Percentiles rank a stretch among this genome's conserved stretches.
These are phyloP conservation scores for Parapristionchus giblindavisi DNA, from an alignment of 2,888 invertebrate species.

Conservation along the genomic window DNA sequence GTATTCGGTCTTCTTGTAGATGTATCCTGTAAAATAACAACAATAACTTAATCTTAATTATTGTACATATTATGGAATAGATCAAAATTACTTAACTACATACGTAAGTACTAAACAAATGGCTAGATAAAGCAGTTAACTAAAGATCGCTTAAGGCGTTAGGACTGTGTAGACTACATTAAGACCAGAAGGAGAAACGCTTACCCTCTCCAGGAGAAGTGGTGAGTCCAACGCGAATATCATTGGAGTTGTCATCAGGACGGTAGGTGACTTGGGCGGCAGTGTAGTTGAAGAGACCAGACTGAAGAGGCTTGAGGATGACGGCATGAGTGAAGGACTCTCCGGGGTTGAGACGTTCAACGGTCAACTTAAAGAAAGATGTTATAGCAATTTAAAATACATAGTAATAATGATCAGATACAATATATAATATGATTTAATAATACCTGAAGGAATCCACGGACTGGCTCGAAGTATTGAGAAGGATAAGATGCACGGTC, in stretches of 20 bases:
- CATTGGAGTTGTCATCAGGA: conserved; percentile 78
- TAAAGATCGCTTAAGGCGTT: too few species aligned
- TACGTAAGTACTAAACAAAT: too few species aligned
- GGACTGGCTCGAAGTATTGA: conserved; percentile 87
- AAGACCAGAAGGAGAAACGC: conserved; percentile 73
- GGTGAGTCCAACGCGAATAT: conserved; percentile 74
- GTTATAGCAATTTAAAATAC: not conserved
- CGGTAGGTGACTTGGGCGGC: conserved; percentile 86
- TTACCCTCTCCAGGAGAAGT: conserved; percentile 96
- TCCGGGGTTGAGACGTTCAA: conserved; percentile 88
- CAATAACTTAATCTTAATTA: not conserved
- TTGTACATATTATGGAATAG: too few species aligned
- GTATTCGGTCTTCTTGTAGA: conserved; percentile 68
- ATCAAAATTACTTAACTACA: too few species aligned
- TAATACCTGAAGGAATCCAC: conserved; percentile 79
- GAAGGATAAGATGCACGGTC: conserved; percentile 88
- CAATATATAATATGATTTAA: not conserved
- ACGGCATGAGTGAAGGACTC: conserved; percentile 93
- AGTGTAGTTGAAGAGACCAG: conserved; percentile 95
- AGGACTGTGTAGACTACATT: too few species aligned
- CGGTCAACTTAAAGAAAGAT: conserved; percentile 52
- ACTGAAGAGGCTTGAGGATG: conserved; percentile 83
- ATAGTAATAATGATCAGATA: not conserved
- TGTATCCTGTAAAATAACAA: conserved; percentile 57
- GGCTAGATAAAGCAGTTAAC: too few species aligned